Evolutionary conservation across 2,797 vertebrate genomes (phyloP).

Genomic region (Spinibarbus caldwelli): DNA sequence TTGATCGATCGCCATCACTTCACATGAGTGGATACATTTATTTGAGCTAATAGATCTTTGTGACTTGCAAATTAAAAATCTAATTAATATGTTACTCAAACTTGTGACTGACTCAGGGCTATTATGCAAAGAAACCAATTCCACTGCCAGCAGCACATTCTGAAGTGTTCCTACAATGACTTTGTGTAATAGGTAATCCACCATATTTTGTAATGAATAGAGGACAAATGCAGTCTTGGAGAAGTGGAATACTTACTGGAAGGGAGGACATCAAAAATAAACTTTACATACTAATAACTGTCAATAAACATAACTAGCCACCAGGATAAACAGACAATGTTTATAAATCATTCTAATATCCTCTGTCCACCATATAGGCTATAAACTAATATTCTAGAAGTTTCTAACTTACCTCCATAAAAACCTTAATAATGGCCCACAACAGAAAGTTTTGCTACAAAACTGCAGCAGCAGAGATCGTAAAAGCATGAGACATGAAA

Average conservation of each 20-base stretch:
- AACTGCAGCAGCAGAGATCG: constrained; percentile 5
- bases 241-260: neutral
- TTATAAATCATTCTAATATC: neutral
- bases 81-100: constrained; percentile 11
- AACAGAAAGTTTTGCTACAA: neutral
- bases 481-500: constrained; percentile 34
- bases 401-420: constrained; percentile 10
- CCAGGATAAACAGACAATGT: neutral
- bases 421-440: constrained; percentile 2
- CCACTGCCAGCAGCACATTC: neutral
- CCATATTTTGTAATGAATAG: constrained; percentile 8
- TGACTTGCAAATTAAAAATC: constrained; percentile 1
- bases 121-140: neutral
- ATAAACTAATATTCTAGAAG: neutral
- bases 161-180: neutral
- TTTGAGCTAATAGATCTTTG: neutral
- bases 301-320: constrained; percentile 1
- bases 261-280: constrained; percentile 1
- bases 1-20: no score
- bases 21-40: neutral
- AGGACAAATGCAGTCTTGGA: neutral
- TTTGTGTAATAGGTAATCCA: constrained; percentile 7
- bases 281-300: neutral
- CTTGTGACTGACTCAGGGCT: neutral
- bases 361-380: neutral